These are phyloP conservation scores for Leptinotarsa undecemlineata DNA, from an alignment of 1,140 invertebrate species.

Conservation along the genomic window DNA sequence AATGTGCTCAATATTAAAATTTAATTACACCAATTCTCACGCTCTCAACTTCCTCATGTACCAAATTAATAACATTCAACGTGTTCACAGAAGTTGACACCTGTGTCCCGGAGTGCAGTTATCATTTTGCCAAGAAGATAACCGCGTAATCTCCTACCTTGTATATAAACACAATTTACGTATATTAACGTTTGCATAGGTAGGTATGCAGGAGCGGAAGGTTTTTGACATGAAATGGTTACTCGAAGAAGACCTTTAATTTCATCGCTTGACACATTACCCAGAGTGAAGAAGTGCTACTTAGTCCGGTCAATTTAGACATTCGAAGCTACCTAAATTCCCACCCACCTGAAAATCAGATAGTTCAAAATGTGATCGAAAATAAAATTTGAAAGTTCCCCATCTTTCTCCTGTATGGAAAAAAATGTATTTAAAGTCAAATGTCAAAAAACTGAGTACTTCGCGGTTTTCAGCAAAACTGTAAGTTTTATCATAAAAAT, in stretches of 20 bases:
- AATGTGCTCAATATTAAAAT: constrained; percentile 16
- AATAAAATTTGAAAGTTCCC: no score
- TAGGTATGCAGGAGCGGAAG: constrained; percentile 22
- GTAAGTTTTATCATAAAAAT: no score
- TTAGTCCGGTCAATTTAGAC: no score
- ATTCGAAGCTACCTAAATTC: no score
- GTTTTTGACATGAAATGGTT: constrained; percentile 12
- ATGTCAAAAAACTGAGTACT: no score
- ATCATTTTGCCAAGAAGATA: constrained; percentile 25
- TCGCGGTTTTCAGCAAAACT: no score
- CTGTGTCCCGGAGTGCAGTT: constrained; percentile 25
- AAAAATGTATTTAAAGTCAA: no score
- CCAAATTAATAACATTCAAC: constrained; percentile 33
- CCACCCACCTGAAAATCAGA: no score
- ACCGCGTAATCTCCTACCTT: not conserved
- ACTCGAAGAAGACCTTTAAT: not conserved
- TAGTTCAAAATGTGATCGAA: no score
- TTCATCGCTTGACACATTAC: no score
- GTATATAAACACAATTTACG: constrained; percentile 12
- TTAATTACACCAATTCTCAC: constrained; percentile 41
- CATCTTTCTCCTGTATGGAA: no score
- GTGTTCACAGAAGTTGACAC: constrained; percentile 27
- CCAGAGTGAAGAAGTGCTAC: no score
- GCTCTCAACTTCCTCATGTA: constrained; percentile 33
- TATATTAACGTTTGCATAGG: constrained; percentile 7